A percentile compares a stretch with the other conserved stretches of the same genome.
phyloP scores from a whole-genome alignment of 2,888 invertebrate species.

The Phyllotreta striolata region DNA sequence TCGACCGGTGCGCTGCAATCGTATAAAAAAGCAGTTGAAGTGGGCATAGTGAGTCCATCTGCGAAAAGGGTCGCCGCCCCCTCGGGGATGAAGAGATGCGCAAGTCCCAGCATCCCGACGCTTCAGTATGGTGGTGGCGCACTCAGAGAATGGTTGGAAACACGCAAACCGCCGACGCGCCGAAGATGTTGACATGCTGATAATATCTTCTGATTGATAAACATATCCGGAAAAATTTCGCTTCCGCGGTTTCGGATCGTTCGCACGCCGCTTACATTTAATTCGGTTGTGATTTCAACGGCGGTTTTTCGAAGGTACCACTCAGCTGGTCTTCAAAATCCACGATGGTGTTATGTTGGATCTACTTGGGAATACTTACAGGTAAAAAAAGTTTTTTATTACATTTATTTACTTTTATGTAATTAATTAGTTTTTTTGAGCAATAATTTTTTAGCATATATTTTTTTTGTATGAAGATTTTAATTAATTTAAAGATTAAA shows the following conservation, averaged over 20 bases:
- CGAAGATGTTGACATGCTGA: slow-evolving; percentile 38
- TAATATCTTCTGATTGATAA: slow-evolving; percentile 34
- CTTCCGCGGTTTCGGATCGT: slow-evolving; percentile 9
- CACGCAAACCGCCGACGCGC: slow-evolving; percentile 31
- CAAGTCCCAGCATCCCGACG: slow-evolving; percentile 54
- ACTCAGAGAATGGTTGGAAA: slow-evolving; percentile 36
- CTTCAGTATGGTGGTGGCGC: slow-evolving; percentile 55
- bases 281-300: slow-evolving; percentile 10
- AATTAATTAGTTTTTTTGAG: too few species aligned
- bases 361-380: slow-evolving; percentile 24
- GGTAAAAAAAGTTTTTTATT: slow-evolving; percentile 11
- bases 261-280: background rate
- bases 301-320: slow-evolving; percentile 10
- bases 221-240: slow-evolving; percentile 22
- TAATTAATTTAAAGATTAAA: too few species aligned
- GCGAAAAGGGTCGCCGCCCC: slow-evolving; percentile 43
- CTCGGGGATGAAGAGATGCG: slow-evolving; percentile 44
- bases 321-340: background rate
- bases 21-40: slow-evolving; percentile 41
- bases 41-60: slow-evolving; percentile 40
- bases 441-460: too few species aligned
- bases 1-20: slow-evolving; percentile 36
- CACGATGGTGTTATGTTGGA: slow-evolving; percentile 31
- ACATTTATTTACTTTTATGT: too few species aligned
- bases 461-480: too few species aligned